A percentile compares a stretch with the other conserved stretches of the same genome.
phyloP scores from a whole-genome alignment of 1,140 invertebrate species.

The Euglossa dilemma region DNA sequence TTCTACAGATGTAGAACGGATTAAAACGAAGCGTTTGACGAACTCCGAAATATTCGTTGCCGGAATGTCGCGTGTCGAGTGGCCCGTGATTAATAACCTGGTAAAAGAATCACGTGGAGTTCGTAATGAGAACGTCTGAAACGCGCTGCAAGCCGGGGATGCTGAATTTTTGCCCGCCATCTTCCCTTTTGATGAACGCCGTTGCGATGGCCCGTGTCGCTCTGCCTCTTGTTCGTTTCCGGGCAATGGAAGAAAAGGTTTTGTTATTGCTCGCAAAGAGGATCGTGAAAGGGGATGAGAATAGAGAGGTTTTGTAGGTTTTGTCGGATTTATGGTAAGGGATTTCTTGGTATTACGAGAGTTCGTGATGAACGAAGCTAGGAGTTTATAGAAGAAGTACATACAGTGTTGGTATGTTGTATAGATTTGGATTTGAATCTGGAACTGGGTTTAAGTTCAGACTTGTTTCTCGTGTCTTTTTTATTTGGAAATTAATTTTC shows the following conservation, averaged over 20 bases:
- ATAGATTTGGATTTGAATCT: too few relatives aligned
- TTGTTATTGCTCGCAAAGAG: neutral
- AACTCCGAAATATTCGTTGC: conserved; percentile 31
- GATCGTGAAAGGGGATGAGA: neutral
- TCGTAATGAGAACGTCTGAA: conserved; percentile 2
- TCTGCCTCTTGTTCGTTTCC: neutral
- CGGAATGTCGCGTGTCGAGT: neutral
- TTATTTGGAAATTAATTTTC: too few relatives aligned
- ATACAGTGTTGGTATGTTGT: too few relatives aligned
- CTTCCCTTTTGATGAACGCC: neutral
- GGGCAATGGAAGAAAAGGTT: neutral
- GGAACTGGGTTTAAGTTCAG: too few relatives aligned
- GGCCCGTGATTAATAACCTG: conserved; percentile 38
- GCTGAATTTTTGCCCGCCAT: neutral
- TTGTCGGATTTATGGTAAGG: neutral
- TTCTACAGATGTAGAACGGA: neutral
- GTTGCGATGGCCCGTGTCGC: neutral
- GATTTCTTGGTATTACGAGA: too few relatives aligned
- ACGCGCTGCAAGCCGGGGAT: neutral
- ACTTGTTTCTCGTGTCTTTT: too few relatives aligned
- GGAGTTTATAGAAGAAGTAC: too few relatives aligned
- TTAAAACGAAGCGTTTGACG: conserved; percentile 57
- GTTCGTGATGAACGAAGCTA: too few relatives aligned
- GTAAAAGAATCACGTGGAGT: neutral
- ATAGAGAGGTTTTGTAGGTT: neutral